Conservation (phyloP, 2,888 invertebrate species). For the Hymenopus coronatus region DNA sequence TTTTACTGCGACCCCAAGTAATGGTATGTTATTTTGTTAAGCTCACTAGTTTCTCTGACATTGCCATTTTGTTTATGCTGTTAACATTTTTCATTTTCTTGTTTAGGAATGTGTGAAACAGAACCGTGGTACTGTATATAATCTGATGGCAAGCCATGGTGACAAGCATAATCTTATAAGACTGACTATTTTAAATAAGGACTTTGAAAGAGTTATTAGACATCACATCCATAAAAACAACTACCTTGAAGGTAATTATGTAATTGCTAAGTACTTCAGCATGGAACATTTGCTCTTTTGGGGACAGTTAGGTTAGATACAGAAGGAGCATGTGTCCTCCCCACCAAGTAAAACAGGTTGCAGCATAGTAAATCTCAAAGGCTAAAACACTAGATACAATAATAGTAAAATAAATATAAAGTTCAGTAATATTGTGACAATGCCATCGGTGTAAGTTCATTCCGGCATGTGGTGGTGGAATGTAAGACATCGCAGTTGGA, state of each 20-base stretch:
- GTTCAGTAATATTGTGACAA: too few relatives aligned
- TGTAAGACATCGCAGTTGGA: too few relatives aligned
- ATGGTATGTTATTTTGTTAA: conserved; percentile 44
- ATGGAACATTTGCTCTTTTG: neutral
- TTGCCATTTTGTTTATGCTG: neutral
- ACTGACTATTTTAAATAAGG: conserved; percentile 83
- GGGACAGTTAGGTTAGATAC: neutral
- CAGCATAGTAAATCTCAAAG: neutral
- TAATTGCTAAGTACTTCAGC: neutral
- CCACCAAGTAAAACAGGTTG: neutral
- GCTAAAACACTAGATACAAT: too few relatives aligned
- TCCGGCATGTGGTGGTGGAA: too few relatives aligned
- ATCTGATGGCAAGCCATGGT: conserved; percentile 90
- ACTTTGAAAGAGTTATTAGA: conserved; percentile 87
- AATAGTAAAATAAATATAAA: too few relatives aligned
- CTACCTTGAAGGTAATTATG: conserved; percentile 43
- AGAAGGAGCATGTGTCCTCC: neutral
- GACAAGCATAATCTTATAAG: conserved; percentile 88
- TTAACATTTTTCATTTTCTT: neutral
- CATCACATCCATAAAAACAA: conserved; percentile 79
- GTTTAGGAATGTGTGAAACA: conserved; percentile 70
- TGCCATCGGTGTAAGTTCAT: too few relatives aligned
- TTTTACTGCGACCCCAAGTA: conserved; percentile 69
- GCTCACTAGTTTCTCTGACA: neutral
- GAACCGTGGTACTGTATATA: conserved; percentile 81